Percentiles rank a stretch among this genome's conserved stretches.
These are phyloP conservation scores for Sebastes diaconus DNA, from an alignment of 2,797 vertebrate species.

Conservation along the genomic window DNA sequence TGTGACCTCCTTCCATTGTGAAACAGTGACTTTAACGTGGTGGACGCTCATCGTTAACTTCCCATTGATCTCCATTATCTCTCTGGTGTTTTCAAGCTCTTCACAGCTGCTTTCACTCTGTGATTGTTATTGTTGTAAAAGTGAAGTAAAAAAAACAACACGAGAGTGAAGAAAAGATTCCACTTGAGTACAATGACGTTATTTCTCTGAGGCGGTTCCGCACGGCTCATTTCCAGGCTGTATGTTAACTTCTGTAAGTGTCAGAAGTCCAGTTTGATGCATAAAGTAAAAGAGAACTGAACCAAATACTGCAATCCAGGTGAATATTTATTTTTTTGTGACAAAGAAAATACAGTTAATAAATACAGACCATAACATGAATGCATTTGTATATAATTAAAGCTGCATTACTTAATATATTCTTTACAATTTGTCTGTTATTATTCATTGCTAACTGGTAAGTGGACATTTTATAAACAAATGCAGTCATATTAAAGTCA, in stretches of 20 bases:
- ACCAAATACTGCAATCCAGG: background rate
- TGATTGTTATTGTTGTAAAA: background rate
- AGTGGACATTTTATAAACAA: too few relatives aligned
- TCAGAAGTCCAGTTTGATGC: background rate
- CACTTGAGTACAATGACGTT: background rate
- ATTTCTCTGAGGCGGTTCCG: background rate
- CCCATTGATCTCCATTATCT: constrained; percentile 52
- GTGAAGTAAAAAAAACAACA: background rate
- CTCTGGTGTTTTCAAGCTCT: constrained; percentile 15
- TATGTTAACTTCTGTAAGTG: background rate
- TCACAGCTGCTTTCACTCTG: constrained; percentile 5
- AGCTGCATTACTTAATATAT: too few relatives aligned
- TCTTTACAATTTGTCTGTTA: too few relatives aligned
- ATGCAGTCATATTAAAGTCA: too few relatives aligned
- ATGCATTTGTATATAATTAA: too few relatives aligned
- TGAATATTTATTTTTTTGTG: background rate
- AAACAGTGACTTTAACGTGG: constrained; percentile 6
- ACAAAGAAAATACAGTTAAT: background rate
- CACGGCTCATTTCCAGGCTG: background rate
- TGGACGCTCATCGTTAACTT: constrained; percentile 51
- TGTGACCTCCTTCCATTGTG: constrained; percentile 29
- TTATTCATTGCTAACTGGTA: too few relatives aligned
- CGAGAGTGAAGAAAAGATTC: background rate
- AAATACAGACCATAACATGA: background rate
- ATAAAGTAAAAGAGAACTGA: background rate